Evolutionary conservation across 2,888 invertebrate genomes (phyloP).

Genomic region (Dexiosoma caninum): DNA sequence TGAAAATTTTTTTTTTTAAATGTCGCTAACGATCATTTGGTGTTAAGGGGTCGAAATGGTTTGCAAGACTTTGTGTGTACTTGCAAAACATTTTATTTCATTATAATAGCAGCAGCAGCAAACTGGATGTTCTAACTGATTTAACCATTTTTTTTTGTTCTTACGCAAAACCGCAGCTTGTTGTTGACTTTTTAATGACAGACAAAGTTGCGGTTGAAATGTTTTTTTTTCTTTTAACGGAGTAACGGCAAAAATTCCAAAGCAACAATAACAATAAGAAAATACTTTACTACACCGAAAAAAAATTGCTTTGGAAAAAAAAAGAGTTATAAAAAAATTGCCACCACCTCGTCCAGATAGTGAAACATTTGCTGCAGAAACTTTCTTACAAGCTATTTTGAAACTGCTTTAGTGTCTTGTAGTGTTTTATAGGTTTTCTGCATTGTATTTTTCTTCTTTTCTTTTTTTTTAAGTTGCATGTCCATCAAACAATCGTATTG

Average conservation of each 20-base stretch:
- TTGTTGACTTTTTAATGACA: slow-evolving; percentile 32
- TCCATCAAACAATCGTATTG: too few relatives aligned
- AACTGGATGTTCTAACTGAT: slow-evolving; percentile 16
- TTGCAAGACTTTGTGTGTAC: slow-evolving; percentile 4
- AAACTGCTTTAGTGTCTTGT: too few relatives aligned
- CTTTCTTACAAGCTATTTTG: too few relatives aligned
- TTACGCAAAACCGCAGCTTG: slow-evolving; percentile 13
- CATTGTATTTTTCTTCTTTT: too few relatives aligned
- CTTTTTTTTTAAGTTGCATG: too few relatives aligned
- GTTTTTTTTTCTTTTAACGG: not conserved
- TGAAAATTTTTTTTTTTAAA: too few relatives aligned
- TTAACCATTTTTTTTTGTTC: slow-evolving; percentile 5
- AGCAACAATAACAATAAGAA: not conserved
- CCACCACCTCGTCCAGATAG: too few relatives aligned
- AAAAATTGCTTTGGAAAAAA: not conserved
- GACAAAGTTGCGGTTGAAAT: slow-evolving; percentile 46
- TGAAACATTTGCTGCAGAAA: too few relatives aligned
- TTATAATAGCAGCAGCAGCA: slow-evolving; percentile 1
- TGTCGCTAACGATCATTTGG: too few relatives aligned
- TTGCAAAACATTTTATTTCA: slow-evolving; percentile 2
- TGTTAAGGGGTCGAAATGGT: too few relatives aligned
- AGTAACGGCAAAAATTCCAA: slow-evolving; percentile 13
- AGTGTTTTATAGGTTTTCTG: too few relatives aligned
- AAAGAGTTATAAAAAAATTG: too few relatives aligned
- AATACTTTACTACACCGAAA: not conserved